Evolutionary conservation across 2,113 vertebrate species (phyloP), one percentile per base, ranked within the genome.

Genomic region (Xiphorhynchus elegans): DNA sequence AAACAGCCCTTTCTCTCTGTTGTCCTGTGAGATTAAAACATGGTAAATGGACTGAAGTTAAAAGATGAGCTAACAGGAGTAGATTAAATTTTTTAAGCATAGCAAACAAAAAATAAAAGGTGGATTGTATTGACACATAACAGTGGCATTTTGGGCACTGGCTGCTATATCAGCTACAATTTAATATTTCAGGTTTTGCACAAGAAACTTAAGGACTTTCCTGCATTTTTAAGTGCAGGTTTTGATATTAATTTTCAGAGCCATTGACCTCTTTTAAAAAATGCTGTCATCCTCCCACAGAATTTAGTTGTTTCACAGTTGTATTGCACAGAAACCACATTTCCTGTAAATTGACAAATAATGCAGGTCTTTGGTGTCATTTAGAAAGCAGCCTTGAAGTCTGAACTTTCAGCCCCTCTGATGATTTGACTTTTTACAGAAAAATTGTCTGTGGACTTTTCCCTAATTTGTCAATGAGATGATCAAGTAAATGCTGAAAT

Each of bases 321-420:
- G 47, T 52, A 28, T 87, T 83, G 84, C 47, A 7, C 42, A 89
- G 81, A 84, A 77, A 83, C 50, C 60, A 73, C 11, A 37, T 86
- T 96, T 96, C 90, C 93, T 92, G 53, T 87, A 50, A 91, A 69
- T 56, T 94, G 75, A 80, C 93, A 95, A 89, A 89, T 58, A 70
- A 56, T 37, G n/a, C 74, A 93, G 52, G 31, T 77, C 46, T 95
- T 84, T 53, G 53, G 83, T 85, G 84, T 50, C 79, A 86, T 77
- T 85, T 68, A 79, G 75, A 88, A 84, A 75, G 46, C 49, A 83
- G 28, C 20, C 76, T 56, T 39, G 31, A 93, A 55, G 28, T 37
- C 62, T 67, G 86, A 66, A 76, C 31, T 92, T 91, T 29, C 4
- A 75, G 55, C 29, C 33, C 10, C 21, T 40, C 17, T n/a, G 56